Percentiles rank a stretch among this genome's conserved stretches.
These are phyloP conservation scores for Bombyx mori DNA, from an alignment of 1,140 invertebrate genomes.

Conservation along the genomic window DNA sequence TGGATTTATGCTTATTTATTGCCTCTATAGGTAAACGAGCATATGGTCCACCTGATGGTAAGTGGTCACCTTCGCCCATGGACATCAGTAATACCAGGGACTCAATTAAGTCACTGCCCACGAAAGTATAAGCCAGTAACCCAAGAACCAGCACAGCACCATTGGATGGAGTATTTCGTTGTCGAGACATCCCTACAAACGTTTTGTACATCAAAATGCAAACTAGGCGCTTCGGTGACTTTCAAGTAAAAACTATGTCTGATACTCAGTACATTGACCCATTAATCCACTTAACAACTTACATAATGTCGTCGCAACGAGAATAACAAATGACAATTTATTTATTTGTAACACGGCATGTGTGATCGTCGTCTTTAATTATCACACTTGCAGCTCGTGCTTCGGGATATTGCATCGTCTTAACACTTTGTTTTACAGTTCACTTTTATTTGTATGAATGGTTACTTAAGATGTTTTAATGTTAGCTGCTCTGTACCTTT, in stretches of 20 bases:
- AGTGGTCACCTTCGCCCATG: too few species aligned
- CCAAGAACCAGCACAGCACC: not conserved
- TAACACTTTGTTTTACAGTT: conserved; percentile 1
- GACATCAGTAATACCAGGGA: too few species aligned
- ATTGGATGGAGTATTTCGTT: not conserved
- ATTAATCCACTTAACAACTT: conserved; percentile 46
- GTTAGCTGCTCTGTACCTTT: too few species aligned
- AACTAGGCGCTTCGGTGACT: conserved; percentile 17
- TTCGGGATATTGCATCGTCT: conserved; percentile 17
- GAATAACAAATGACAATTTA: conserved; percentile 40
- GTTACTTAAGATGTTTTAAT: too few species aligned
- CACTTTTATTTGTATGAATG: too few species aligned
- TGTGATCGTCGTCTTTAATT: conserved; percentile 38
- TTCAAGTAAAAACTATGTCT: conserved; percentile 25
- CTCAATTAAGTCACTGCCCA: not conserved
- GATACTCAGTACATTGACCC: conserved; percentile 39
- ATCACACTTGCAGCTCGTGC: conserved; percentile 10
- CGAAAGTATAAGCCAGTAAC: not conserved
- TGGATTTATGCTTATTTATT: too few species aligned
- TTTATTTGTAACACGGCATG: conserved; percentile 31
- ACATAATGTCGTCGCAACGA: conserved; percentile 31
- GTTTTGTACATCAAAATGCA: conserved; percentile 8
- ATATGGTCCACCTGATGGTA: too few species aligned
- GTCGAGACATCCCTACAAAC: too few species aligned
- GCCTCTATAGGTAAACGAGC: too few species aligned